Percentiles rank a stretch among this genome's conserved stretches.
phyloP scores from a whole-genome alignment of 2,888 invertebrate species.

The Octonoba sinensis region DNA sequence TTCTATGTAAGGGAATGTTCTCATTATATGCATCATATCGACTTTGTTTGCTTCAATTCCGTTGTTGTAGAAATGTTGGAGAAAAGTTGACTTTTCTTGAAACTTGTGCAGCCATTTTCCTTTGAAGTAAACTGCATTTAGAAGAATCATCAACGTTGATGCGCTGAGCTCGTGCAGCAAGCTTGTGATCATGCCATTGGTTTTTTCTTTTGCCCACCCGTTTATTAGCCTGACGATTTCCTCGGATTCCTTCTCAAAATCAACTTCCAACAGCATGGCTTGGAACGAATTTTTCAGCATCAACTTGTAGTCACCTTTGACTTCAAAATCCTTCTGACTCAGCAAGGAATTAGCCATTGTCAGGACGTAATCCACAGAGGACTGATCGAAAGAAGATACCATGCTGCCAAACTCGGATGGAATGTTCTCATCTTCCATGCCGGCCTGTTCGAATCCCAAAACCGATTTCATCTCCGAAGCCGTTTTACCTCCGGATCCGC shows the following conservation, averaged over 20 bases:
- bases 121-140: slow-evolving; percentile 73
- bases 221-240: slow-evolving; percentile 24
- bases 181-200: slow-evolving; percentile 42
- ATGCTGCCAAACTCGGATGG: slow-evolving; percentile 6
- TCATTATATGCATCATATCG: slow-evolving; percentile 70
- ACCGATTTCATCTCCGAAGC: slow-evolving; percentile 26
- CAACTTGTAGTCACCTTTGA: slow-evolving; percentile 25
- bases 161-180: slow-evolving; percentile 39
- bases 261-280: slow-evolving; percentile 39
- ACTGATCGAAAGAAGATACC: background rate
- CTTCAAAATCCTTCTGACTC: slow-evolving; percentile 13
- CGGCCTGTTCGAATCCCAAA: slow-evolving; percentile 22
- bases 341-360: slow-evolving; percentile 23
- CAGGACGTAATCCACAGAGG: slow-evolving; percentile 17
- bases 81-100: slow-evolving; percentile 68
- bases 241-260: slow-evolving; percentile 35
- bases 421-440: slow-evolving; percentile 6
- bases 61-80: slow-evolving; percentile 58
- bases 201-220: slow-evolving; percentile 21
- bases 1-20: slow-evolving; percentile 65
- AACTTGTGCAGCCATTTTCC: slow-evolving; percentile 72
- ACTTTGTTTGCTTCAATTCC: slow-evolving; percentile 18
- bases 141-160: slow-evolving; percentile 70
- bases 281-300: slow-evolving; percentile 47
- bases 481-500: slow-evolving; percentile 30